phyloP scores from a whole-genome alignment of 2,113 vertebrate species.

The Lepus europaeus region DNA sequence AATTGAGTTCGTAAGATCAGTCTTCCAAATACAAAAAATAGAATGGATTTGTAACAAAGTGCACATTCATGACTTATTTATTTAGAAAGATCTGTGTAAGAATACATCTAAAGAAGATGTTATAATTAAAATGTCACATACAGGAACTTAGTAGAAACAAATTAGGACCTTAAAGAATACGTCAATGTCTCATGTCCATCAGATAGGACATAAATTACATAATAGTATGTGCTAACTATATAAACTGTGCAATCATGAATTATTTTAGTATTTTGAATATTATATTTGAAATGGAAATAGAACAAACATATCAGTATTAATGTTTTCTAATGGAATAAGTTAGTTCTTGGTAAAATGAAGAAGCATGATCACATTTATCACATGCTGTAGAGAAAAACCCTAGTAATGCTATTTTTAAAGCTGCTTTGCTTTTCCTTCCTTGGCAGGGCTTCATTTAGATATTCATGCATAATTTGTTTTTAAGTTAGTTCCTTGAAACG shows the following conservation, averaged over 20 bases:
- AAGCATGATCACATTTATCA: not conserved
- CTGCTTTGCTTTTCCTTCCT: not conserved
- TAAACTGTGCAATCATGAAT: not conserved
- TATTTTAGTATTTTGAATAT: not conserved
- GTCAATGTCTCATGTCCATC: not conserved
- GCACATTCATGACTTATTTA: not conserved
- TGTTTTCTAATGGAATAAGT: not conserved
- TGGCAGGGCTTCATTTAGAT: not conserved
- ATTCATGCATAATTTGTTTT: conserved; percentile 7
- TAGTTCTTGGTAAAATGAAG: not conserved
- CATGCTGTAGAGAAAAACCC: not conserved
- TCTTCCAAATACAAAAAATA: not conserved
- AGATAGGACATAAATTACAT: not conserved
- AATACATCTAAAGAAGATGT: not conserved
- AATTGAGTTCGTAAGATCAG: not conserved
- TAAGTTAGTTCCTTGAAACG: not conserved
- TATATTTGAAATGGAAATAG: not conserved
- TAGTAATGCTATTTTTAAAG: not conserved
- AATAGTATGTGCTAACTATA: not conserved
- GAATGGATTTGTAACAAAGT: not conserved
- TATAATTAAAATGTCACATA: not conserved
- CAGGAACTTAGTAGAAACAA: conserved; percentile 5
- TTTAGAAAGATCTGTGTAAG: not conserved
- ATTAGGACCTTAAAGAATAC: not conserved
- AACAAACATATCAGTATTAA: not conserved